A percentile compares a stretch with the other conserved stretches of the same genome.
These are phyloP conservation scores for Montipora capitata DNA, from an alignment of 92 coral and sea anemone species.

Conservation along the genomic window DNA sequence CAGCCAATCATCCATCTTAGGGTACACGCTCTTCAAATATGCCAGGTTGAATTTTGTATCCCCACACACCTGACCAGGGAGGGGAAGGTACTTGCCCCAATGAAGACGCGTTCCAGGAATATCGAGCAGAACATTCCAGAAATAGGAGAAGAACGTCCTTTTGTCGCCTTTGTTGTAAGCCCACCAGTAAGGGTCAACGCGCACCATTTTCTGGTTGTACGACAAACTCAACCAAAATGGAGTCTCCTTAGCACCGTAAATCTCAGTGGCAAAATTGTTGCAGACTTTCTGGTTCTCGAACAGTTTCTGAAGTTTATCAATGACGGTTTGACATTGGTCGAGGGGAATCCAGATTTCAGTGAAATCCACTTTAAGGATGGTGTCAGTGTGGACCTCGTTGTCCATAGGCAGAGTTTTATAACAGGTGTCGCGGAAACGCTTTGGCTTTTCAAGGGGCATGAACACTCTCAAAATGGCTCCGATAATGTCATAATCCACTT, in stretches of 20 bases:
- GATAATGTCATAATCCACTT: constrained; percentile 29
- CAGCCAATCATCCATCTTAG: constrained; percentile 80
- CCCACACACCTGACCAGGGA: constrained; percentile 78
- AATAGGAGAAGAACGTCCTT: constrained; percentile 65
- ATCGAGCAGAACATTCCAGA: constrained; percentile 78
- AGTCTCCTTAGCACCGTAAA: constrained; percentile 80
- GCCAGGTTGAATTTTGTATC: constrained; percentile 68
- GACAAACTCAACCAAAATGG: constrained; percentile 89
- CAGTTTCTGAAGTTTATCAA: constrained; percentile 64
- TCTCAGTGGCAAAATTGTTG: constrained; percentile 79
- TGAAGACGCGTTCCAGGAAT: constrained; percentile 80
- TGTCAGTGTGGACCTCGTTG: constrained; percentile 72
- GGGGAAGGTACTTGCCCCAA: constrained; percentile 92
- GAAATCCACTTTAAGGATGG: constrained; percentile 68
- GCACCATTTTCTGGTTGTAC: constrained; percentile 28
- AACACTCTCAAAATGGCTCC: constrained; percentile 47
- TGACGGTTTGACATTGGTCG: constrained; percentile 69
- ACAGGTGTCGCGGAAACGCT: constrained; percentile 68
- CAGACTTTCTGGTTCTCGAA: constrained; percentile 68
- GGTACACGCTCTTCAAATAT: constrained; percentile 81
- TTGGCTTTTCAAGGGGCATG: constrained; percentile 27
- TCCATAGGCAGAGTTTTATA: constrained; percentile 80
- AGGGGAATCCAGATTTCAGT: constrained; percentile 89
- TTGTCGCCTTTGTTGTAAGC: constrained; percentile 72
- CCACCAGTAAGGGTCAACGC: constrained; percentile 85